phyloP scores from a whole-genome alignment of 2,797 vertebrate genomes.

The Epinephelus malabaricus region DNA sequence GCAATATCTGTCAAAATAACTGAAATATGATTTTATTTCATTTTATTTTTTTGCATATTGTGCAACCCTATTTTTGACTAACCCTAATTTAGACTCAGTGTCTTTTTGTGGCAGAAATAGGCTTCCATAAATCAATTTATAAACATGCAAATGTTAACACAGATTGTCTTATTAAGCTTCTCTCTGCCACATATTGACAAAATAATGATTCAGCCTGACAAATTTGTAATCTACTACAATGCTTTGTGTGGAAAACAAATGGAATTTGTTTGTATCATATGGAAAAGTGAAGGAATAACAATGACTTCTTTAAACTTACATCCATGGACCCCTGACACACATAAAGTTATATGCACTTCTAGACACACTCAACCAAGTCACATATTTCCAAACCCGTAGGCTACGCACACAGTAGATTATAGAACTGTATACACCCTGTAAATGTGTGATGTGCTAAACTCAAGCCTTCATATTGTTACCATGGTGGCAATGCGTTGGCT shows the following conservation, averaged over 20 bases:
- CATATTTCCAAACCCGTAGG: not conserved
- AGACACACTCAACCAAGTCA: not conserved
- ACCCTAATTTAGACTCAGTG: too few relatives aligned
- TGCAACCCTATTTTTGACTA: too few relatives aligned
- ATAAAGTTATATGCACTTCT: not conserved
- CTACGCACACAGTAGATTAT: not conserved
- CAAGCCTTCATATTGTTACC: slow-evolving; percentile 45
- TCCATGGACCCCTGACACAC: not conserved
- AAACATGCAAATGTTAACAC: not conserved
- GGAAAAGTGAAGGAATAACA: too few relatives aligned
- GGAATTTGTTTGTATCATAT: not conserved
- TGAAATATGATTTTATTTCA: too few relatives aligned
- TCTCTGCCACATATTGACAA: not conserved
- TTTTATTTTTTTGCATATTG: too few relatives aligned
- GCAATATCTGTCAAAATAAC: too few relatives aligned
- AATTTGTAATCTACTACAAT: not conserved
- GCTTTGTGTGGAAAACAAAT: not conserved
- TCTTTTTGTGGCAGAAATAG: not conserved
- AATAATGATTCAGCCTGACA: not conserved
- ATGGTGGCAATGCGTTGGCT: slow-evolving; percentile 60
- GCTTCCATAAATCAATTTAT: not conserved
- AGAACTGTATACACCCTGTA: not conserved
- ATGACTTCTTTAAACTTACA: not conserved
- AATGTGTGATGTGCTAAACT: slow-evolving; percentile 34
- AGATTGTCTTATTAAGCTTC: not conserved